Conservation (phyloP, 1,140 invertebrate species). For the Hydropsyche tenuis region DNA sequence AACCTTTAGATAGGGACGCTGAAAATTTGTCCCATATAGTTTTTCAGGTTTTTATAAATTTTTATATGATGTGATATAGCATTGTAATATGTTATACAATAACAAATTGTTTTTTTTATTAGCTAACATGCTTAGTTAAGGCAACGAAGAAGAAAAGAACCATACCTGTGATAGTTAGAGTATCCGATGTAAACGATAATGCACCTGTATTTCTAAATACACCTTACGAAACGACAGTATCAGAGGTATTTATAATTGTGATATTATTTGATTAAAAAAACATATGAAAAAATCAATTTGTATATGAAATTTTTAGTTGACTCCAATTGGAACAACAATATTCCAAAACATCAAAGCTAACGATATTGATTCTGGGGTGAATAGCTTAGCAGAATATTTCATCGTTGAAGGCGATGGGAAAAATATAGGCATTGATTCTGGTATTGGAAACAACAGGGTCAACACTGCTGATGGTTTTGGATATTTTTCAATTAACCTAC, state of each 20-base stretch:
- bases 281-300: background rate
- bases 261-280: background rate
- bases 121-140: slow-evolving; percentile 81
- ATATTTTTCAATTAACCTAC: slow-evolving; percentile 84
- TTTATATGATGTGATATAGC: background rate
- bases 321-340: slow-evolving; percentile 85
- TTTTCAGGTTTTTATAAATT: slow-evolving; percentile 72
- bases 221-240: slow-evolving; percentile 81
- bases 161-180: slow-evolving; percentile 86
- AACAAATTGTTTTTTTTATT: slow-evolving; percentile 53
- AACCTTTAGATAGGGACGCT: slow-evolving; percentile 84
- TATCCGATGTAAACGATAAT: slow-evolving; percentile 92
- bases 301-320: slow-evolving; percentile 68
- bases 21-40: slow-evolving; percentile 86
- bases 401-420: slow-evolving; percentile 66
- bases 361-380: slow-evolving; percentile 86
- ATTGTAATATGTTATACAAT: background rate
- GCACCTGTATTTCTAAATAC: slow-evolving; percentile 79
- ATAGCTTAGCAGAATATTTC: slow-evolving; percentile 84
- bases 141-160: slow-evolving; percentile 76
- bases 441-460: slow-evolving; percentile 65
- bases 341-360: slow-evolving; percentile 83
- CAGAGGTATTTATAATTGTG: slow-evolving; percentile 81
- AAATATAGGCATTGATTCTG: slow-evolving; percentile 56
- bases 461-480: slow-evolving; percentile 78